Evolutionary conservation across 2,888 invertebrate species (phyloP).

Genomic region (Phorcus lineatus): DNA sequence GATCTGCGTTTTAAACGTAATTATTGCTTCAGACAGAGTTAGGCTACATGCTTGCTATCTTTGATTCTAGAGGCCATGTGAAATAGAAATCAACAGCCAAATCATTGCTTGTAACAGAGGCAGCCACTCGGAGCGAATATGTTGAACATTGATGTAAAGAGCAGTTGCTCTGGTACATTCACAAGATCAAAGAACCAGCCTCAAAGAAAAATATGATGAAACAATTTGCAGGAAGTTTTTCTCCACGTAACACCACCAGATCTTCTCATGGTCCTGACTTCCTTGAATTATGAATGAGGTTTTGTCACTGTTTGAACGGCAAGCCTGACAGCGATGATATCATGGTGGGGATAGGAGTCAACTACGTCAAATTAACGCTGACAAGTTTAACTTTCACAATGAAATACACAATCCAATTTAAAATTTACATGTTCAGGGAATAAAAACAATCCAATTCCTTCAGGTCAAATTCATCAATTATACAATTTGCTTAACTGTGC

Average conservation of each 20-base stretch:
- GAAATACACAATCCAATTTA: conserved; percentile 17
- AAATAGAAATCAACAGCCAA: conserved; percentile 1
- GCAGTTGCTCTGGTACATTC: background rate
- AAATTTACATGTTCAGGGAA: background rate
- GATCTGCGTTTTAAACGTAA: background rate
- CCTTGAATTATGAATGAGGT: conserved; percentile 14
- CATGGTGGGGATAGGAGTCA: background rate
- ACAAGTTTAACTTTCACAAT: background rate
- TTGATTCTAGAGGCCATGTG: background rate
- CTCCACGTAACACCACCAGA: background rate
- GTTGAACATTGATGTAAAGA: conserved; percentile 12
- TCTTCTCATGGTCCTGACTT: background rate
- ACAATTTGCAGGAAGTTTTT: conserved; percentile 15
- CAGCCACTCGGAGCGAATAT: background rate
- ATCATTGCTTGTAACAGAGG: background rate
- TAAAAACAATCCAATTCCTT: no score
- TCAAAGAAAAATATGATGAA: conserved; percentile 25
- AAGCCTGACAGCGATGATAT: conserved; percentile 5
- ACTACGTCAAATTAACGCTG: background rate
- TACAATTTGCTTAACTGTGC: background rate
- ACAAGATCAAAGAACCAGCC: background rate
- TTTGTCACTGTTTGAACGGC: background rate
- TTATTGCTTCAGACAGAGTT: background rate
- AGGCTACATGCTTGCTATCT: background rate
- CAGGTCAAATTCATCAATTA: background rate